These are phyloP conservation scores for Nannoperca australis DNA, from an alignment of 2,797 vertebrate species.

Conservation along the genomic window DNA sequence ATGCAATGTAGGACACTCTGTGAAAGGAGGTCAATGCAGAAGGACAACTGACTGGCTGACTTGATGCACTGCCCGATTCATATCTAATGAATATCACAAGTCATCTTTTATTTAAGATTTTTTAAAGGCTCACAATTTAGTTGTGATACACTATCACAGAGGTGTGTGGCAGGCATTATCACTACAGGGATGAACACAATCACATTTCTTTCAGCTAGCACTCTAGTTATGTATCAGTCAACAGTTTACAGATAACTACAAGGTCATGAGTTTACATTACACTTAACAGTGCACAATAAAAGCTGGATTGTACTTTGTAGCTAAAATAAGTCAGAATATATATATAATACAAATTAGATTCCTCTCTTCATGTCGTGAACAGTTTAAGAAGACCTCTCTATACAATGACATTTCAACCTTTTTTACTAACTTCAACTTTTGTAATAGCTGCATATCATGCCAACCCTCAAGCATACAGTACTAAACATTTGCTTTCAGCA, in stretches of 20 bases:
- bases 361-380: conserved; percentile 5
- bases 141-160: background rate
- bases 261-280: background rate
- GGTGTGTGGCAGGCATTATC: background rate
- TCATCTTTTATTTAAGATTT: background rate
- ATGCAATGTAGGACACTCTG: conserved; percentile 2
- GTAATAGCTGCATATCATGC: conserved; percentile 35
- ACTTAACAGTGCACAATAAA: conserved; percentile 5
- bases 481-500: conserved; percentile 51
- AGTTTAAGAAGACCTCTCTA: conserved; percentile 21
- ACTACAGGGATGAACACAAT: background rate
- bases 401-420: background rate
- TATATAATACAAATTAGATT: conserved; percentile 4
- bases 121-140: background rate
- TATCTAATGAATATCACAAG: conserved; percentile 9
- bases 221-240: conserved; percentile 15
- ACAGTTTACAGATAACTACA: conserved; percentile 15
- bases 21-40: conserved; percentile 29
- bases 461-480: conserved; percentile 16
- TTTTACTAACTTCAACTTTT: conserved; percentile 20
- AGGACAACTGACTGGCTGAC: background rate
- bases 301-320: background rate
- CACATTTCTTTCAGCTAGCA: background rate
- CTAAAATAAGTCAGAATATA: background rate
- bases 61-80: background rate